Evolutionary conservation across 2,113 vertebrate species (phyloP), one percentile per base, ranked within the genome.

Genomic region (Ariopsis seemanni): DNA sequence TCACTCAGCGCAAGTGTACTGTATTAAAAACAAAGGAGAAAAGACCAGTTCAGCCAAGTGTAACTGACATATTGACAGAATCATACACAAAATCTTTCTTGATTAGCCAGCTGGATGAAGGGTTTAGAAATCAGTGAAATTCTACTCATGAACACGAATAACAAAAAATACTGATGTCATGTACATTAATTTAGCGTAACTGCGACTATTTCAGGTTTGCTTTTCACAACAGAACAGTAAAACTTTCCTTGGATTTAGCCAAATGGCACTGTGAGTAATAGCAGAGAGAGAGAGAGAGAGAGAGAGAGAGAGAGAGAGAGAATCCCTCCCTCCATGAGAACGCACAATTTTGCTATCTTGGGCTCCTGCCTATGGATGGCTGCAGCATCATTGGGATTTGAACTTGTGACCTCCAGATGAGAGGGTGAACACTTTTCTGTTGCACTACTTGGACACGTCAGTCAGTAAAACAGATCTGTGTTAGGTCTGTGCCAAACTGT

Each of bases 1-100:
- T 86, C 30, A 20, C 34, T 74, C 71, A 48, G 34, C 17, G 22
- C 71, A 25, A 9, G 18, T 0, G 12, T 85, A 57, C 52, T 50
- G 83, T 50, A 11, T 74, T 55, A 27, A 72, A n/a, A 52, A 71
- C 30, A 48, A 50, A 48, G 25, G 8, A 65, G 57, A 12, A 84
- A 74, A 84, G 83, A 50, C 71, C 57, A 65, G n/a, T 62, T 85
- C 58, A n/a, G 84, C 17, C n/a, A 86, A 65, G 48, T 34, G 55
- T 5, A 57, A 58, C 53, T 58, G 27, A 30, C 52, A 65, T 6
- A 15, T 50, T n/a, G 42, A 75, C 7, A 48, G 42, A 75, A 48
- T 48, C 42, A 74, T 10, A 78, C 22, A 15, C 50, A 48, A 50
- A n/a, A 48, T 20, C 71, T 74, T 74, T 48, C 18, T 74, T 48